These are phyloP conservation scores for Tor tambroides DNA, from an alignment of 2,113 vertebrate species.

Conservation along the genomic window DNA sequence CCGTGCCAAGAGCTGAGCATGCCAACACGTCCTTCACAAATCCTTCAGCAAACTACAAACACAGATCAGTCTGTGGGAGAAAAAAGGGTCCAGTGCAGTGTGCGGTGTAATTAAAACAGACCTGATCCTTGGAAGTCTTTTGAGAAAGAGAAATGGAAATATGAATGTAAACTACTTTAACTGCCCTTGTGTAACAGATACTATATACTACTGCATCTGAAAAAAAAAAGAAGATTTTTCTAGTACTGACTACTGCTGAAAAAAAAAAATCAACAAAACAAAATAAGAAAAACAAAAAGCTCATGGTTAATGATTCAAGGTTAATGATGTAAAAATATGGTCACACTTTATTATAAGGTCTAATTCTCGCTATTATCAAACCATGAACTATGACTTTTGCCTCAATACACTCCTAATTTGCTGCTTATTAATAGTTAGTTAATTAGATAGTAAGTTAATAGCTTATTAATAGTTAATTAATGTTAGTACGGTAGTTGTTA, in stretches of 20 bases:
- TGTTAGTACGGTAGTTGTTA: no score
- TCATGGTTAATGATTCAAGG: neutral
- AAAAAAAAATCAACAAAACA: neutral
- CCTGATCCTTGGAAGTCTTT: constrained; percentile 63
- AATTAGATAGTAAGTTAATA: no score
- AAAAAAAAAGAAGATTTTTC: neutral
- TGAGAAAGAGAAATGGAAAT: neutral
- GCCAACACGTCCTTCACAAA: constrained; percentile 64
- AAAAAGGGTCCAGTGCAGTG: constrained; percentile 29
- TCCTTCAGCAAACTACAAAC: constrained; percentile 64
- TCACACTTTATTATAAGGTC: no score
- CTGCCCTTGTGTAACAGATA: constrained; percentile 29
- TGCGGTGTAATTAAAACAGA: constrained; percentile 69
- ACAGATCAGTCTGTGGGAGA: constrained; percentile 55
- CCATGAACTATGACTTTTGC: neutral
- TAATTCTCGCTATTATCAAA: no score
- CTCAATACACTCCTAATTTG: neutral
- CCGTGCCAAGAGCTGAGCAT: constrained; percentile 58
- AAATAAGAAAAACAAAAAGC: neutral
- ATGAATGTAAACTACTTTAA: constrained; percentile 30
- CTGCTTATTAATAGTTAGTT: no score
- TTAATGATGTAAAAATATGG: neutral
- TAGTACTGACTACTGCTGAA: neutral
- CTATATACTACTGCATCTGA: neutral
- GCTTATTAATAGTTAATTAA: no score